Conservation (phyloP, 2,113 vertebrate species). For the Myrmecophaga tridactyla region DNA sequence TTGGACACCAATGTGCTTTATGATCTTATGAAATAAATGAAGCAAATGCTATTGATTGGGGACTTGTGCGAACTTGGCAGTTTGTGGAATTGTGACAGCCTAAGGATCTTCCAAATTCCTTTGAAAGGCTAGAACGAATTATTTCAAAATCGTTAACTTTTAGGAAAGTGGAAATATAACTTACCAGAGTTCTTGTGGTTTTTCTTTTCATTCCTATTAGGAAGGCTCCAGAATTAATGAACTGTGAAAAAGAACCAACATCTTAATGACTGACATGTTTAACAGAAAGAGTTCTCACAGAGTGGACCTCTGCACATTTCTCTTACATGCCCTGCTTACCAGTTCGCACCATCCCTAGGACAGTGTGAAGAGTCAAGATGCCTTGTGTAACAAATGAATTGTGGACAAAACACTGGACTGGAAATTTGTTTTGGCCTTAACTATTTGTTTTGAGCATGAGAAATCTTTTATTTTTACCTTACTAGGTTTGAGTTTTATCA, state of each 20-base stretch:
- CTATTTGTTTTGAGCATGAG: background rate
- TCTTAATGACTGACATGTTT: background rate
- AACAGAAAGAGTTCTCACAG: background rate
- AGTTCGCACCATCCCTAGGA: background rate
- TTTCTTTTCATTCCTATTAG: slow-evolving; percentile 63
- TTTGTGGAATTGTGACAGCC: background rate
- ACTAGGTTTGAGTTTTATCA: background rate
- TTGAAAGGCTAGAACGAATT: background rate
- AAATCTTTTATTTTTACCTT: background rate
- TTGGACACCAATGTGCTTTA: background rate
- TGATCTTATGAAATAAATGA: background rate
- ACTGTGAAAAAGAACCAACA: slow-evolving; percentile 60
- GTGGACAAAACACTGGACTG: background rate
- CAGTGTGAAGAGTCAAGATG: background rate
- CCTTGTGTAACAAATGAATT: too few species aligned
- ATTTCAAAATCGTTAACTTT: background rate
- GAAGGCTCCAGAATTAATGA: slow-evolving; percentile 70
- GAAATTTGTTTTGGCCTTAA: background rate
- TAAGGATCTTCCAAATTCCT: background rate
- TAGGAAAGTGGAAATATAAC: background rate
- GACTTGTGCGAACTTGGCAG: background rate
- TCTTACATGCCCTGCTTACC: background rate
- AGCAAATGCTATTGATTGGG: background rate
- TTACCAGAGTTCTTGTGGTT: slow-evolving; percentile 63
- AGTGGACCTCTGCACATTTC: accelerated